These are phyloP conservation scores for Columbina picui DNA, from an alignment of 2,113 vertebrate genomes.

Conservation along the genomic window DNA sequence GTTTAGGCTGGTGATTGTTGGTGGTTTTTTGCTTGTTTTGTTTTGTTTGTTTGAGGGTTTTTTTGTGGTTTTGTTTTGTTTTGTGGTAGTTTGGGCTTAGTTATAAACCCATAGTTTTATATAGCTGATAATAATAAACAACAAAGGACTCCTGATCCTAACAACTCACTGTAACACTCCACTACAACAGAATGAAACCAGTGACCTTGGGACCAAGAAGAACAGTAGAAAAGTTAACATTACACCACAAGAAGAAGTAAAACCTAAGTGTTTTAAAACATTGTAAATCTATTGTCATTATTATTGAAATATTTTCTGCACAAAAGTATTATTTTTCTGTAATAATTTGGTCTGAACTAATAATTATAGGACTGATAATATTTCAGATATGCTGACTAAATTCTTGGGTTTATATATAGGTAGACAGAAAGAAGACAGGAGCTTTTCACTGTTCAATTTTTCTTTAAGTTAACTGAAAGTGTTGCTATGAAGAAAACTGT, in stretches of 20 bases:
- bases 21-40: too few relatives aligned
- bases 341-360: not conserved
- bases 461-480: not conserved
- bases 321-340: not conserved
- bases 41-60: too few relatives aligned
- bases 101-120: not conserved
- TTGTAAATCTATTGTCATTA: not conserved
- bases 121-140: rapidly evolving
- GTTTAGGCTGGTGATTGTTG: too few relatives aligned
- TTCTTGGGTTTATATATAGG: not conserved
- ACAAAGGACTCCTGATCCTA: not conserved
- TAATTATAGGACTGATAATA: not conserved
- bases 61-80: too few relatives aligned
- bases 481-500: not conserved
- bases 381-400: not conserved
- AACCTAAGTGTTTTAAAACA: rapidly evolving
- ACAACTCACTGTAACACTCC: not conserved
- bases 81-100: not conserved
- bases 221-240: not conserved
- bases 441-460: not conserved
- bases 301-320: not conserved
- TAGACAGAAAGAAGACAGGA: not conserved
- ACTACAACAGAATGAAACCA: not conserved
- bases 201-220: rapidly evolving
- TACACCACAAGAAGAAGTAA: not conserved